These are phyloP conservation scores for Myiotriccus ornatus DNA, from an alignment of 2,797 vertebrate species.

Conservation along the genomic window DNA sequence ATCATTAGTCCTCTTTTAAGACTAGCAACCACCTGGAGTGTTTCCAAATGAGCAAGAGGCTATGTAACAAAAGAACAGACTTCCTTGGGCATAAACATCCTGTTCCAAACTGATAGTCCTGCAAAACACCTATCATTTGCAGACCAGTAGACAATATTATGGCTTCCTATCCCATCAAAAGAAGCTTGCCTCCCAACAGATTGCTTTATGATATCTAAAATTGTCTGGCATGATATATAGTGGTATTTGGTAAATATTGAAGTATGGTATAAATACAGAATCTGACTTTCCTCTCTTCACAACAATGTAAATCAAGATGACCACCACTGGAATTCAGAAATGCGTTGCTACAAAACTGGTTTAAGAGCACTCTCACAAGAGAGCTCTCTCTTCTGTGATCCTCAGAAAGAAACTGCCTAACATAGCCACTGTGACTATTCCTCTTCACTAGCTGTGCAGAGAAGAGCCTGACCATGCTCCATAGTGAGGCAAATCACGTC, in stretches of 20 bases:
- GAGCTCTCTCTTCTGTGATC: neutral
- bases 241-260: neutral
- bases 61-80: neutral
- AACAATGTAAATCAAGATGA: neutral
- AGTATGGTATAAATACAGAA: neutral
- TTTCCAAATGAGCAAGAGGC: neutral
- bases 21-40: neutral
- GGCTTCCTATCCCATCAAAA: neutral
- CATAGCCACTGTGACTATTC: neutral
- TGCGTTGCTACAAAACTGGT: neutral
- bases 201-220: neutral
- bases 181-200: neutral
- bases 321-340: neutral
- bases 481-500: neutral
- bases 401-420: neutral
- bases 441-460: neutral
- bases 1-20: neutral
- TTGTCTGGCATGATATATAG: neutral
- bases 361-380: neutral
- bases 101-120: neutral
- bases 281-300: neutral
- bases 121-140: neutral
- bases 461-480: rapidly evolving
- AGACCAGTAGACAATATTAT: neutral
- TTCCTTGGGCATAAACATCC: neutral